Evolutionary conservation across 2,797 vertebrate species (phyloP), one percentile per base, ranked within the genome.

Genomic region (Sebastes matsubarae): DNA sequence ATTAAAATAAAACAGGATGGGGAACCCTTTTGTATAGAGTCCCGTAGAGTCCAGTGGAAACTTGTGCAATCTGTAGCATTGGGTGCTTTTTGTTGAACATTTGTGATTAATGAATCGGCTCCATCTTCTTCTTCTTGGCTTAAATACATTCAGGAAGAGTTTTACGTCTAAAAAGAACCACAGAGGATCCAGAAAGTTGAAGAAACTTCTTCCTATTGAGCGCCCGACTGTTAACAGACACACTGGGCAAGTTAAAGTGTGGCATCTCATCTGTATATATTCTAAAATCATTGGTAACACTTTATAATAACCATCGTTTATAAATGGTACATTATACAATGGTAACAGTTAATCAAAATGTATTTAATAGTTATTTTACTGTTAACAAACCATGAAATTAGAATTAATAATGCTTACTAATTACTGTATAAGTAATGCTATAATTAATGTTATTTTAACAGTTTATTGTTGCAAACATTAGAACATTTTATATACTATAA

Each of bases 61-160:
- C 60, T 60, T 91, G 90, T 91, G 88, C 86, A 92, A 90, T 91
- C 84, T 74, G 79, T 65, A 89, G 83, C 81, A 68, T 64, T 71
- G 76, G 72, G 79, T 82, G 77, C 69, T 74, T 87, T 66, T 75
- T 83, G 32, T 83, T 80, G 25, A 87, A 70, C 46, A 64, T 79
- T 38, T 80, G 60, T 79, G 79, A 88, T 79, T 61, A 69, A 58
- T 27, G 32, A 83, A 77, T 83, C 14, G 4, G 81, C 59, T 88
- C 64, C 3, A 61, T 80, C 60, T 61, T 50, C 18, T 42, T 29
- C 38, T 50, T 78, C 85, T 82, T 60, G 54, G 77, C 80, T 88
- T 90, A 9, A 87, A 87, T 92, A 94, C 93, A 94, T 95, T 94
- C 93, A 93, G 84, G 68, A 90, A 87, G 77, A 75, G 63, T 81